Percentiles rank a stretch among this genome's conserved stretches.
phyloP scores from a whole-genome alignment of 2,888 invertebrate genomes.

The Drosophila neonasuta region DNA sequence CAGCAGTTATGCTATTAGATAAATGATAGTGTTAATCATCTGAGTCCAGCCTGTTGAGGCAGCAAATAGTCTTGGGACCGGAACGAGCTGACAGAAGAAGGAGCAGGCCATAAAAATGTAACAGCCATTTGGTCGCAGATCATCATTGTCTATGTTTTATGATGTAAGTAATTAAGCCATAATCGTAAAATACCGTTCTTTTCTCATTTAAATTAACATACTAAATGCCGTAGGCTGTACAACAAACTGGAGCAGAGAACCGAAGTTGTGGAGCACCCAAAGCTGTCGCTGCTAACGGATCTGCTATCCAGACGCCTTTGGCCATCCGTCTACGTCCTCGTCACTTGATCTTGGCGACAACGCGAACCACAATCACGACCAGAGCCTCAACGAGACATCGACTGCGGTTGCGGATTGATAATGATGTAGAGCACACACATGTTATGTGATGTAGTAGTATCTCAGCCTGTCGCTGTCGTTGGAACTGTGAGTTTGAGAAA shows the following conservation, averaged over 20 bases:
- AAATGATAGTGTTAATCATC: slow-evolving; percentile 73
- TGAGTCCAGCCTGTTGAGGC: slow-evolving; percentile 19
- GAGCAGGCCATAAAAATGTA: slow-evolving; percentile 46
- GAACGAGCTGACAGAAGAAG: slow-evolving; percentile 19
- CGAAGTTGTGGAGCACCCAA: slow-evolving; percentile 8
- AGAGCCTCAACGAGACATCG: slow-evolving; percentile 7
- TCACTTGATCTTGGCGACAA: slow-evolving; percentile 64
- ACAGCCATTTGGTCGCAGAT: slow-evolving; percentile 36
- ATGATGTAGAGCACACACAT: slow-evolving; percentile 45
- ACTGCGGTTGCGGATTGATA: slow-evolving; percentile 32
- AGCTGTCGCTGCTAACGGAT: slow-evolving; percentile 61
- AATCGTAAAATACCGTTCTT: slow-evolving; percentile 76
- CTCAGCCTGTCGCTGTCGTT: slow-evolving; percentile 30
- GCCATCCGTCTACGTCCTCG: slow-evolving; percentile 51
- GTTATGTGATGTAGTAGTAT: slow-evolving; percentile 7
- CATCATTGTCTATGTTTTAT: slow-evolving; percentile 54
- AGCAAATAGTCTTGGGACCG: not conserved
- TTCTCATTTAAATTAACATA: slow-evolving; percentile 76
- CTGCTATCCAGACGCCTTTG: slow-evolving; percentile 44
- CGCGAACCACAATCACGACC: slow-evolving; percentile 11
- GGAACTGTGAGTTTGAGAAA: slow-evolving; percentile 67
- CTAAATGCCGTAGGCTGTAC: slow-evolving; percentile 41
- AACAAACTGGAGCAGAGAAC: slow-evolving; percentile 43
- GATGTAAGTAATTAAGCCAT: slow-evolving; percentile 75
- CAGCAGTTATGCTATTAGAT: slow-evolving; percentile 56